phyloP scores from a whole-genome alignment of 92 coral and sea anemone species.

The Epizoanthus fatuus region DNA sequence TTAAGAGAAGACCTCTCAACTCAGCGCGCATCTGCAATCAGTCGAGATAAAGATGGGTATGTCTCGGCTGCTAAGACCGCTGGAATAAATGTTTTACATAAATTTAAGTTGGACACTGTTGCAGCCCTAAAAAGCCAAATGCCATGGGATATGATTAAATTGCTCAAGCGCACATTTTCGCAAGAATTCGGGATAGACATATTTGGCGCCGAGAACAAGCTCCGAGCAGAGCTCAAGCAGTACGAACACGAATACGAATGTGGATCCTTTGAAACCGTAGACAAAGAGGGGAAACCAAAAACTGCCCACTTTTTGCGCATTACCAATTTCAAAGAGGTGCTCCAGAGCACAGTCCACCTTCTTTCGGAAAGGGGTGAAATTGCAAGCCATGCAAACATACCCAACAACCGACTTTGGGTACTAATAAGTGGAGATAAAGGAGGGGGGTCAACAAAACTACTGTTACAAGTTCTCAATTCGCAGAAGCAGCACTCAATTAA shows the following conservation, averaged over 20 bases:
- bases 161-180: too few species aligned
- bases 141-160: too few species aligned
- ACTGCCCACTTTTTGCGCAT: neutral
- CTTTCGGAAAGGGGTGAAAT: slow-evolving; percentile 44
- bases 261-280: slow-evolving; percentile 25
- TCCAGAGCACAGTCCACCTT: slow-evolving; percentile 25
- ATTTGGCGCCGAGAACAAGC: slow-evolving; percentile 5
- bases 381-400: slow-evolving; percentile 8
- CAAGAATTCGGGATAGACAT: too few species aligned
- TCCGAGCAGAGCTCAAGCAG: slow-evolving; percentile 26
- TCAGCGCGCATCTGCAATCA: too few species aligned
- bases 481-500: slow-evolving; percentile 54
- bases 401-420: slow-evolving; percentile 31
- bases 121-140: too few species aligned
- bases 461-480: slow-evolving; percentile 46
- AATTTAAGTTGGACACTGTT: too few species aligned
- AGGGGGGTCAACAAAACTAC: slow-evolving; percentile 57
- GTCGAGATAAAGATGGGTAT: too few species aligned
- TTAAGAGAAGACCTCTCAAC: too few species aligned
- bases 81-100: too few species aligned
- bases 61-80: too few species aligned
- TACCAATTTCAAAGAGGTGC: slow-evolving; percentile 41
- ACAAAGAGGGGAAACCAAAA: slow-evolving; percentile 8
- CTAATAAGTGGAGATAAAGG: slow-evolving; percentile 58
- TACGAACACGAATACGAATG: slow-evolving; percentile 56